Base-by-base conservation (phyloP, 2,797 vertebrate genomes). In the Sebastes taczanowskii region DNA sequence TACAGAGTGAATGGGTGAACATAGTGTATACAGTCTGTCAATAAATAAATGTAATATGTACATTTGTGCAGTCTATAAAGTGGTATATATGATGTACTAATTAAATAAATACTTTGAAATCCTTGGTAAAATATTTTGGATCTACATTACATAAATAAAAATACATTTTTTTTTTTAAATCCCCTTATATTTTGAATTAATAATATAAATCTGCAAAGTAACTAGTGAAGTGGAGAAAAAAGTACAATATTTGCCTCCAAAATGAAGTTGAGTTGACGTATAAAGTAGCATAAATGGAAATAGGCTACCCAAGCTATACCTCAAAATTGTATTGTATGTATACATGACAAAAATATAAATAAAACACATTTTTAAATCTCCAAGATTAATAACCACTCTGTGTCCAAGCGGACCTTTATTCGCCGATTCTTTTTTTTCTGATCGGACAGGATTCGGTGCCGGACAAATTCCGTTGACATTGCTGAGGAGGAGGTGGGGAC, bases 401-500 rank as follows among this genome's bases (percentile, higher is more conserved):
- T 20, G 7, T 6, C 3, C 1, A 42, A 6, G 62, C 78, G 90
- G 89, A 93, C 2, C 46, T 0, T 61, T 74, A 63, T 77, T 20
- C 7, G 3, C 8, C 0, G 18, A 14, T 0, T 6, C 8, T 16
- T 10, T 16, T 10, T 84, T 84, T 94, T 87, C 83, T 7, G 25
- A 0, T 35, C 94, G 95, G 91, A 85, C 81, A 0, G 0, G 0
- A 52, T 77, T 90, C 4, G 0, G 5, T 0, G 93, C 5, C 71
- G 92, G 82, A 93, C 94, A 68, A 64, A 75, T 89, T 87, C 88
- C 93, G 86, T 88, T 96, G 95, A 96, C 95, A 94, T 96, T 96
- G 95, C 87, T 32, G 79, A 55, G 85, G 82, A 78, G 77, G 85
- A 59, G 85, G 73, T 61, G 77, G 86, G 11, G 80, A 49, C 71